Evolutionary conservation across 2,888 invertebrate species (phyloP), one percentile per base, ranked within the genome.

Genomic region (Agelastica alni): DNA sequence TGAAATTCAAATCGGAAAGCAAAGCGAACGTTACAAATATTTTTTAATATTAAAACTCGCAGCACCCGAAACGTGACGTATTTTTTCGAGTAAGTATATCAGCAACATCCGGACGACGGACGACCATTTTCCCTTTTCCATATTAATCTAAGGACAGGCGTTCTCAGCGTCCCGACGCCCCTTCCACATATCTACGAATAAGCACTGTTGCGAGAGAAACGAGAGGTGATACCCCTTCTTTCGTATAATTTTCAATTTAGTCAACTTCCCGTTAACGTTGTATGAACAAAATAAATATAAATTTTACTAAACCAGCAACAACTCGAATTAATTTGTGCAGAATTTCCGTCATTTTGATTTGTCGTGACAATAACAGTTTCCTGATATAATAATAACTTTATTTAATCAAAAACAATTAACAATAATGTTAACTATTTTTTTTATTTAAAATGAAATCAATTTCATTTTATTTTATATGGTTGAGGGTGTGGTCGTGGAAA

Each of bases 91-190:
- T 30, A 39, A 12, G 39, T 48, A 39, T 48, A 49, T 42, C 41
- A 49, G 22, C 42, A 56, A 41, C 52, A 54, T 60, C 55, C 52
- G 43, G 53, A 46, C 60, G 51, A 56, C 52, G 43, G 55, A 49
- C 60, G 53, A 58, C 61, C 59, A 61, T 61, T 59, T 58, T 57
- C 61, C 59, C 57, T 59, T 58, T 58, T 61, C 57, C 61, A 57
- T 61, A 61, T 61, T 61, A 61, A 61, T 61, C 60, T 54, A 53
- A 51, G 58, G 54, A 54, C 57, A 41, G 59, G 36, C 52, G 49
- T 53, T 49, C 49, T 36, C 28, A 30, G 34, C 53, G 42, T 52
- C 53, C 61, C 61, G 37, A 39, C 37, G 20, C 37, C 37, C 37
- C 37, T 20, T 26, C 55, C 59, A 59, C 57, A 59, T 57, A 59